Percentiles rank a stretch among this genome's conserved stretches.
These are phyloP conservation scores for Heliopora coerulea DNA, from an alignment of 92 coral and sea anemone species.

Conservation along the genomic window DNA sequence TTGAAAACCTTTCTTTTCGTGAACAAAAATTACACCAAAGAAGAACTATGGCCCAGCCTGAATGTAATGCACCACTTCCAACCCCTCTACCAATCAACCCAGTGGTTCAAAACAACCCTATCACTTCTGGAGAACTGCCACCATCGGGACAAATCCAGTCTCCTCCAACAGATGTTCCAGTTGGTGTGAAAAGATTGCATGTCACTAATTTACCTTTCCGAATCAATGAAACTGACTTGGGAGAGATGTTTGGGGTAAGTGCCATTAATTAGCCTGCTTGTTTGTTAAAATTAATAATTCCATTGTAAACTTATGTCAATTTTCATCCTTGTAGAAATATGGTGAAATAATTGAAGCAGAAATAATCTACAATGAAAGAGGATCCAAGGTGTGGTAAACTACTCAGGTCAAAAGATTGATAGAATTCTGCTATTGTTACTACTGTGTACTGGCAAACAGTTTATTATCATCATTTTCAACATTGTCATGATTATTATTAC, in stretches of 20 bases:
- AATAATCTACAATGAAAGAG: conserved; percentile 95
- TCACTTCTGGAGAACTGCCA: not conserved
- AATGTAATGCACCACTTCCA: no score
- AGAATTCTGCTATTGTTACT: no score
- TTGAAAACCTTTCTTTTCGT: no score
- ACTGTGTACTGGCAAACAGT: no score
- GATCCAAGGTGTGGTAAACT: conserved; percentile 85
- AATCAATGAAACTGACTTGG: conserved; percentile 82
- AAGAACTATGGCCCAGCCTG: no score
- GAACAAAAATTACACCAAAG: no score
- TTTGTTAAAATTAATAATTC: no score
- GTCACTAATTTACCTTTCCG: conserved; percentile 96
- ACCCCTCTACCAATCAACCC: no score
- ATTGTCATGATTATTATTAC: no score
- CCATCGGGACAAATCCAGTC: not conserved
- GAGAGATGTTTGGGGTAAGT: conserved; percentile 96
- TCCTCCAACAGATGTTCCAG: not conserved
- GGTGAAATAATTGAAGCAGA: conserved; percentile 91
- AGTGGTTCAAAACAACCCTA: not conserved
- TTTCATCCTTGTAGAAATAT: conserved; percentile 66
- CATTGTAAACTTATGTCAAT: no score
- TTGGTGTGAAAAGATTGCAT: conserved; percentile 83
- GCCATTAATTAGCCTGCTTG: not conserved
- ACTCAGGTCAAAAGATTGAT: no score
- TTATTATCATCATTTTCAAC: no score